Base-by-base conservation (phyloP, 2,888 invertebrate genomes). In the Linnaemya vulpina region DNA sequence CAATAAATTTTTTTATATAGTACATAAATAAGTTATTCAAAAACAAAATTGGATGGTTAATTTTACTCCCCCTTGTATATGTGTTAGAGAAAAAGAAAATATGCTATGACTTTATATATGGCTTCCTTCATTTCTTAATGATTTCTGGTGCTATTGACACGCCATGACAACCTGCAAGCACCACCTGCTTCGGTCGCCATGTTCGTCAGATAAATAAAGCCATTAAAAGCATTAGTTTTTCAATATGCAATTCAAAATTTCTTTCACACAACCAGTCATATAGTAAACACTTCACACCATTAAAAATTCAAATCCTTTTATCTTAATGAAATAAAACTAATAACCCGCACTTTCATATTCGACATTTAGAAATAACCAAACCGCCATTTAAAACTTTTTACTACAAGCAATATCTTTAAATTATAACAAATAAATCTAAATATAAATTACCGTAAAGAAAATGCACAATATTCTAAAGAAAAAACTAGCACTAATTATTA, bases 401-500 rank as follows among this genome's bases (percentile, higher is more conserved):
- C 65, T 60, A 63, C 30, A 83, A 86, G 86, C 86, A 80, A 83
- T 86, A 83, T 51, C 49, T 73, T 80, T 76, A 49, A 83, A 75
- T 65, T 75, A 75, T 51, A 40, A 68, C 30, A 51, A 40, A 38
- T n/a, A 11, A 53, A 63, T 51, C 0, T 49, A 67, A 46, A 55
- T 11, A n/a, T 49, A 63, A 77, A 74, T n/a, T 68, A 76, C 46
- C 9, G 68, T 71, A 58, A 74, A 43, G 13, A 60, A 67, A 74
- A 84, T 77, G 86, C 83, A 86, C 86, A 86, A 86, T 86, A 77
- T 79, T 79, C 82, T 74, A 78, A 78, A 65, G n/a, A 62, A 79
- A 46, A 55, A 76, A 43, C 15, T 74, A 81, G 85, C 85, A 85
- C 82, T 86, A 63, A 77, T 58, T 70, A 55, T 46, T 60, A 22